These are phyloP conservation scores for Micoletzkya japonica DNA, from an alignment of 2,888 invertebrate genomes.

Conservation along the genomic window DNA sequence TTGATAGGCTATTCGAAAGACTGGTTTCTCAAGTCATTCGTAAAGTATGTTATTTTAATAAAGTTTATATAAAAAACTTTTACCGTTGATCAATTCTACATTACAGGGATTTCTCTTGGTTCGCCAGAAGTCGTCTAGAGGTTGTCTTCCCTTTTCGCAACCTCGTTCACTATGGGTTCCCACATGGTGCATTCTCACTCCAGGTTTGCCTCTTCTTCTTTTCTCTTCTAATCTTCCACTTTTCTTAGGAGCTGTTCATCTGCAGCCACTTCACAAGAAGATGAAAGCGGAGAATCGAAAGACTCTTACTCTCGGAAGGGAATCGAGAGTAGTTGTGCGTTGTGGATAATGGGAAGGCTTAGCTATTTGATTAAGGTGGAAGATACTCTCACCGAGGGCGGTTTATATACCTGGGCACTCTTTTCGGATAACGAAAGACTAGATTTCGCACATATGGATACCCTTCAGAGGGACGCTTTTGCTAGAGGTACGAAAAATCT, in stretches of 20 bases:
- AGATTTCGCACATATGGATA: conserved; percentile 12
- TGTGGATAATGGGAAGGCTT: not conserved
- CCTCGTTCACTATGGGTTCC: conserved; percentile 5
- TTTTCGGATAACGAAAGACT: conserved; percentile 1
- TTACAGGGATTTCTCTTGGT: conserved; percentile 6
- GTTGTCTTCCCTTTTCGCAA: conserved; percentile 2
- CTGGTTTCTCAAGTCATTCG: conserved; percentile 9
- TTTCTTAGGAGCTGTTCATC: not conserved
- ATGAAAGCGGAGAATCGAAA: not conserved
- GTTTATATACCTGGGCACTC: not conserved
- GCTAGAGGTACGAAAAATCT: conserved; percentile 6
- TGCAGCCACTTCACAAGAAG: conserved; percentile 10
- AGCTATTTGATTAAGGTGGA: not conserved
- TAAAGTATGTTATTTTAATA: conserved; percentile 5
- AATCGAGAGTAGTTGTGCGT: conserved; percentile 9
- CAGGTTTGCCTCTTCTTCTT: not conserved
- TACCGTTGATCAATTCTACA: not conserved
- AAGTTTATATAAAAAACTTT: not conserved
- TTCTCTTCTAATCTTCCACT: too few species aligned
- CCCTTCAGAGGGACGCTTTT: conserved; percentile 15
- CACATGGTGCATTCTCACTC: conserved; percentile 12
- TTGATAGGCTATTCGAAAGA: conserved; percentile 15
- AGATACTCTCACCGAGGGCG: not conserved
- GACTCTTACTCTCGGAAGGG: not conserved
- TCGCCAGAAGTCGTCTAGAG: not conserved